Evolutionary conservation across 2,888 invertebrate species (phyloP).

Genomic region (Lochmaea crataegi): DNA sequence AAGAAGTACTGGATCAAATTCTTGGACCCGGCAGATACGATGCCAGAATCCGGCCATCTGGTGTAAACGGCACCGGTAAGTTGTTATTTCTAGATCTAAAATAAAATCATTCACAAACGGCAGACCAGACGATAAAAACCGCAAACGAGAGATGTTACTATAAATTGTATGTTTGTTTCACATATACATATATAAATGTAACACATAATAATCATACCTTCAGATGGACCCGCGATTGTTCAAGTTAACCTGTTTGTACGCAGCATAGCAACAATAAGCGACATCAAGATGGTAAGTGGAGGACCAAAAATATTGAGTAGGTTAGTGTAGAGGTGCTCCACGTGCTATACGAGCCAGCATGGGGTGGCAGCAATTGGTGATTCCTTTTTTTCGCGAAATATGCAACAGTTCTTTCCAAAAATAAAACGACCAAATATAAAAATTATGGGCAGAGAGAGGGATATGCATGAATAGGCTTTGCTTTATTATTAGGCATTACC

Average conservation of each 20-base stretch:
- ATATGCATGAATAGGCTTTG: neutral
- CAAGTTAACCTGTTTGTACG: conserved; percentile 98
- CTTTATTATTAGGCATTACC: neutral
- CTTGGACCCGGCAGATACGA: conserved; percentile 92
- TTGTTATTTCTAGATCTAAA: conserved; percentile 34
- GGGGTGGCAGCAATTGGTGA: conserved; percentile 56
- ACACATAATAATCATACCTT: conserved; percentile 67
- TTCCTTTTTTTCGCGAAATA: conserved; percentile 31
- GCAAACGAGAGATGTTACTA: conserved; percentile 46
- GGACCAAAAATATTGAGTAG: conserved; percentile 60
- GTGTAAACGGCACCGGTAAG: conserved; percentile 94
- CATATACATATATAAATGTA: conserved; percentile 59
- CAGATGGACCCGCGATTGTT: conserved; percentile 95
- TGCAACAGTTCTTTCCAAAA: conserved; percentile 43
- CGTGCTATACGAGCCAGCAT: conserved; percentile 62
- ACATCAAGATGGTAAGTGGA: conserved; percentile 98
- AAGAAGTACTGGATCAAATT: conserved; percentile 93
- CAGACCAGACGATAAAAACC: conserved; percentile 42
- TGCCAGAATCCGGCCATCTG: conserved; percentile 91
- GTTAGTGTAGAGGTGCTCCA: conserved; percentile 61
- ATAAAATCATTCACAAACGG: conserved; percentile 44
- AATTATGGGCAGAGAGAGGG: neutral
- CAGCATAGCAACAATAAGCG: conserved; percentile 98
- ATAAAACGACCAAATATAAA: neutral
- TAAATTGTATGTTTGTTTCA: conserved; percentile 58